phyloP scores from a whole-genome alignment of 2,797 vertebrate genomes.

The Sebastolobus altivelis region DNA sequence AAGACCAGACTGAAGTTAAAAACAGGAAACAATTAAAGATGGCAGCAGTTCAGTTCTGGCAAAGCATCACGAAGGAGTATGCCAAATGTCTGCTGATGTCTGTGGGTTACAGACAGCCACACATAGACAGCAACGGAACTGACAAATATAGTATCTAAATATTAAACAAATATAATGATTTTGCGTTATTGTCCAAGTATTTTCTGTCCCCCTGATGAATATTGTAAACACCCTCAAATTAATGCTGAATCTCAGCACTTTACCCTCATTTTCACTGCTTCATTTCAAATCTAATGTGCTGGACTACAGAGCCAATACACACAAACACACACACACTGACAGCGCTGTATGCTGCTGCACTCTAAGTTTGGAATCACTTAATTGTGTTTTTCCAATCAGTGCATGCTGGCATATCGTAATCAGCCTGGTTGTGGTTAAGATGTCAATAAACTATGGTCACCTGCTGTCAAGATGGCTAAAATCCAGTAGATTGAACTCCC shows the following conservation, averaged over 20 bases:
- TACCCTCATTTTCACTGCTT: constrained; percentile 9
- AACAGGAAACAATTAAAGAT: constrained; percentile 3
- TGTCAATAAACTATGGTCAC: constrained; percentile 75
- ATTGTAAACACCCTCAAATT: constrained; percentile 33
- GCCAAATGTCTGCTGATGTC: constrained; percentile 23
- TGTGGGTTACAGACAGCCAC: constrained; percentile 15
- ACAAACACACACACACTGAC: not conserved
- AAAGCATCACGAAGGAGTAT: not conserved
- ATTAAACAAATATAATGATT: constrained; percentile 22
- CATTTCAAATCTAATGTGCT: constrained; percentile 32
- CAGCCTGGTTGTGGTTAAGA: constrained; percentile 19
- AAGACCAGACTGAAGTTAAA: constrained; percentile 11
- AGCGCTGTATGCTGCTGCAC: not conserved
- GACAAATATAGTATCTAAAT: constrained; percentile 7
- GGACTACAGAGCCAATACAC: constrained; percentile 1
- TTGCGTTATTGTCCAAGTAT: constrained; percentile 23
- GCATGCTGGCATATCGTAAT: not conserved
- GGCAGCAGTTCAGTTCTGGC: constrained; percentile 16
- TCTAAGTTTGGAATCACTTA: constrained; percentile 13
- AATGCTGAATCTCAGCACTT: constrained; percentile 32
- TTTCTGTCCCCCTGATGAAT: constrained; percentile 7
- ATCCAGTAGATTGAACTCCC: constrained; percentile 93
- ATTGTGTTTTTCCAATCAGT: constrained; percentile 19
- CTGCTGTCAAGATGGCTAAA: constrained; percentile 95
- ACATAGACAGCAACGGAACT: constrained; percentile 19